Evolutionary conservation across 2,888 invertebrate genomes (phyloP).

Genomic region (Leptinotarsa peninsularis): DNA sequence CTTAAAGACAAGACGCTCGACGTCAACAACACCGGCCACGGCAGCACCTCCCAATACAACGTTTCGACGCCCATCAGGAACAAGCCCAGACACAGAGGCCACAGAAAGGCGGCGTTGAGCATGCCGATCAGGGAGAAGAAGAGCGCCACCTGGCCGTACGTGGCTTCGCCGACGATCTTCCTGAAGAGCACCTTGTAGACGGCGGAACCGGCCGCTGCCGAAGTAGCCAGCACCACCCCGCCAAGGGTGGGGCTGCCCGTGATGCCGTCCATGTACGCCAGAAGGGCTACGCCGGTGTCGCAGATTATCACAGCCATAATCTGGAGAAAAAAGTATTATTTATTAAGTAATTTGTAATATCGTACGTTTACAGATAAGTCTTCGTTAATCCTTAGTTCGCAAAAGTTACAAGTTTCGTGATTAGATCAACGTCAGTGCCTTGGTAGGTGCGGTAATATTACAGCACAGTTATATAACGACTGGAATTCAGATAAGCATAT

Average conservation of each 20-base stretch:
- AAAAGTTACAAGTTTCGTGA: no score
- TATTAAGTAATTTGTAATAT: no score
- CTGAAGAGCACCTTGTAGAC: constrained; percentile 94
- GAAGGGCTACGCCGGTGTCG: constrained; percentile 91
- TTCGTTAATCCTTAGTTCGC: no score
- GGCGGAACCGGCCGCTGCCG: constrained; percentile 92
- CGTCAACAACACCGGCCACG: constrained; percentile 87
- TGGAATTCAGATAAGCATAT: no score
- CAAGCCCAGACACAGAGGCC: constrained; percentile 90
- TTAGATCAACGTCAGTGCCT: no score
- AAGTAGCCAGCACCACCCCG: constrained; percentile 89
- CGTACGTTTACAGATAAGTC: no score
- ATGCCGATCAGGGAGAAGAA: constrained; percentile 93
- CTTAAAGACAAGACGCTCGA: constrained; percentile 85
- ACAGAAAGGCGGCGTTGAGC: constrained; percentile 87
- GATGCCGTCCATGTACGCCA: constrained; percentile 96
- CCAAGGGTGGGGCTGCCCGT: constrained; percentile 90
- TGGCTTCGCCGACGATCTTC: constrained; percentile 93
- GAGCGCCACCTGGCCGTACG: constrained; percentile 90
- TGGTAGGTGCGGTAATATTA: no score
- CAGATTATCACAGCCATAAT: constrained; percentile 95
- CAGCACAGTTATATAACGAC: no score
- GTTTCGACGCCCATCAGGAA: constrained; percentile 89
- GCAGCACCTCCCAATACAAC: constrained; percentile 84
- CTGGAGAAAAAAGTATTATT: constrained; percentile 67